Evolutionary conservation across 2,797 vertebrate genomes (phyloP).

Genomic region (Liparis tanakae): DNA sequence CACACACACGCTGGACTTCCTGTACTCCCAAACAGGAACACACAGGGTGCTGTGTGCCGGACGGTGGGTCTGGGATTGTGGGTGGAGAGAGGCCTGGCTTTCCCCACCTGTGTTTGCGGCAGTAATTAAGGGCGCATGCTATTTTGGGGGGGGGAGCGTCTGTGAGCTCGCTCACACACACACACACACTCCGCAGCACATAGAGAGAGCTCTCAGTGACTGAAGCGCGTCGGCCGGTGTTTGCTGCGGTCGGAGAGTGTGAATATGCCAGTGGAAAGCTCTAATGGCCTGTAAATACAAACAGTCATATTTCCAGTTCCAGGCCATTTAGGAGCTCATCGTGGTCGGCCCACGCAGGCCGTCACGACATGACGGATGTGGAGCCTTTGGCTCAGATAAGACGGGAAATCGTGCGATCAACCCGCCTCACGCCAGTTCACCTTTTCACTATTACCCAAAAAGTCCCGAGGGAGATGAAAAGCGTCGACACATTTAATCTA

Average conservation of each 20-base stretch:
- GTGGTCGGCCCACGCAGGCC: conserved; percentile 43
- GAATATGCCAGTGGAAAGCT: conserved; percentile 74
- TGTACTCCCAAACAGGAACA: conserved; percentile 73
- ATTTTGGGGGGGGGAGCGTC: conserved; percentile 80
- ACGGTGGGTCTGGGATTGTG: conserved; percentile 56
- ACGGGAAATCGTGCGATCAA: not conserved
- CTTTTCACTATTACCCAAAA: not conserved
- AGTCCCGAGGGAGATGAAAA: not conserved
- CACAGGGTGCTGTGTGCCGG: conserved; percentile 76
- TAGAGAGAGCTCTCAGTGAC: conserved; percentile 59
- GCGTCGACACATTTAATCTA: not conserved
- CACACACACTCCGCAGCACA: conserved; percentile 37
- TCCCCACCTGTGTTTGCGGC: conserved; percentile 92
- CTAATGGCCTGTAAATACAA: conserved; percentile 72
- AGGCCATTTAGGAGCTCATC: conserved; percentile 69
- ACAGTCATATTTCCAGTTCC: conserved; percentile 73
- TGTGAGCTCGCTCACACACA: conserved; percentile 31
- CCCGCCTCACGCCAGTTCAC: not conserved
- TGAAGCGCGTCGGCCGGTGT: conserved; percentile 40
- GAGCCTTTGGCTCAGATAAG: conserved; percentile 6
- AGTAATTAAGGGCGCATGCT: conserved; percentile 89
- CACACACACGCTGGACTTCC: conserved; percentile 60
- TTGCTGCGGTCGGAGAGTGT: conserved; percentile 56
- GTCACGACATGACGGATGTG: conserved; percentile 46
- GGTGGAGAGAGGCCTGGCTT: conserved; percentile 73